These are phyloP conservation scores for Cryptoprocta ferox DNA, from an alignment of 2,797 vertebrate species.

Conservation along the genomic window DNA sequence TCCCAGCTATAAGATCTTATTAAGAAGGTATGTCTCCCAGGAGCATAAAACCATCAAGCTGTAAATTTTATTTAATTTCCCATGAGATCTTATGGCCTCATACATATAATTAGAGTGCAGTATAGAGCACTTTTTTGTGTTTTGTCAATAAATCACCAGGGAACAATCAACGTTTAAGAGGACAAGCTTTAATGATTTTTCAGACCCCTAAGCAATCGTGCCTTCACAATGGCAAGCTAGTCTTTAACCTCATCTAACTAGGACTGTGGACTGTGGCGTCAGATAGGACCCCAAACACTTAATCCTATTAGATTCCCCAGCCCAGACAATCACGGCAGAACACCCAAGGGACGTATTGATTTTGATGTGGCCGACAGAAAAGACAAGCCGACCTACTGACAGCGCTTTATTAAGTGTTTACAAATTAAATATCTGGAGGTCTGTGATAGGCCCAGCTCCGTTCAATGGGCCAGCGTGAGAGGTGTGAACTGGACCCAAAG, in stretches of 20 bases:
- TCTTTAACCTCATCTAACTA: constrained; percentile 97
- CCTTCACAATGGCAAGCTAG: constrained; percentile 91
- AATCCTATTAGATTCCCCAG: constrained; percentile 87
- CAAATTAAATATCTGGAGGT: constrained; percentile 88
- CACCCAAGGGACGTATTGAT: constrained; percentile 86
- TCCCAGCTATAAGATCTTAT: constrained; percentile 97
- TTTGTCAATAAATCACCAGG: constrained; percentile 98
- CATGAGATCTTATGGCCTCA: constrained; percentile 95
- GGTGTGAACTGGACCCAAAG: not conserved
- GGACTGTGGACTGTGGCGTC: constrained; percentile 88
- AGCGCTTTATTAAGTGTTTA: constrained; percentile 90
- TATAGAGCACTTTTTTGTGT: constrained; percentile 94
- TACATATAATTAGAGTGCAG: constrained; percentile 99
- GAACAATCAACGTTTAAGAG: constrained; percentile 97
- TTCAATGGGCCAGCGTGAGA: constrained; percentile 55
- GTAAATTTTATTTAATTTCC: constrained; percentile 99
- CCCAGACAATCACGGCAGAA: constrained; percentile 87
- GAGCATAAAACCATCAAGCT: constrained; percentile 95
- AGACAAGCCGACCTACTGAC: constrained; percentile 85
- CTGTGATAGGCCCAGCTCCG: constrained; percentile 77
- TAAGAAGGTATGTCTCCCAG: constrained; percentile 97
- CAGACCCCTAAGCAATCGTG: constrained; percentile 93
- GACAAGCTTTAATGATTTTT: constrained; percentile 96
- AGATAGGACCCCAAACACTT: constrained; percentile 88
- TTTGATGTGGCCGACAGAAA: constrained; percentile 87